Evolutionary conservation across 1,140 invertebrate genomes (phyloP).

Genomic region (Dolichoris vasculosae): DNA sequence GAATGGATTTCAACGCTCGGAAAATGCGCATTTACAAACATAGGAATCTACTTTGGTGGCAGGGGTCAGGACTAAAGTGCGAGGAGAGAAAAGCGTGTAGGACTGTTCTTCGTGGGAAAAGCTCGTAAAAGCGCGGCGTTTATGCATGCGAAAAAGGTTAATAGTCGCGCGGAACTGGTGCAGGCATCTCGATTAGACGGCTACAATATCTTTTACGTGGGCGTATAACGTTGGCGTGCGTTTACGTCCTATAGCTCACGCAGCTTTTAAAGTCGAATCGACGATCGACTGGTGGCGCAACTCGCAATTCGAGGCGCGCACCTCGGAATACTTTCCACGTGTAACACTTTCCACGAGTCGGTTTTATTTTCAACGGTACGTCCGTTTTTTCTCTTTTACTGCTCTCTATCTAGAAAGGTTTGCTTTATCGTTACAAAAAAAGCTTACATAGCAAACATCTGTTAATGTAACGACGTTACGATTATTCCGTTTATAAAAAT

Average conservation of each 20-base stretch:
- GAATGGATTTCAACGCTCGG: background rate
- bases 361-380: background rate
- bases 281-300: background rate
- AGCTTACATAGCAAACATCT: too few species aligned
- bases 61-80: background rate
- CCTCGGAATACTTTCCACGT: background rate
- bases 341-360: constrained; percentile 11
- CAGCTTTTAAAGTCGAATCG: background rate
- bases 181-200: constrained; percentile 33
- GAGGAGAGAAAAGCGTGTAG: background rate
- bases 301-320: background rate
- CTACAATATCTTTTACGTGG: constrained; percentile 1
- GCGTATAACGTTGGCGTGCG: background rate
- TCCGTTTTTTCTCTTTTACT: too few species aligned
- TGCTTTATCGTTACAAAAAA: too few species aligned
- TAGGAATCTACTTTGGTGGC: background rate
- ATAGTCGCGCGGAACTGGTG: constrained; percentile 6
- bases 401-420: too few species aligned
- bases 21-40: constrained; percentile 1
- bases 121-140: background rate
- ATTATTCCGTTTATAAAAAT: too few species aligned
- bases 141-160: constrained; percentile 23
- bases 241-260: background rate
- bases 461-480: too few species aligned
- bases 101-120: background rate